These are phyloP conservation scores for Orchesella cincta DNA, from an alignment of 1,140 invertebrate genomes.

Conservation along the genomic window DNA sequence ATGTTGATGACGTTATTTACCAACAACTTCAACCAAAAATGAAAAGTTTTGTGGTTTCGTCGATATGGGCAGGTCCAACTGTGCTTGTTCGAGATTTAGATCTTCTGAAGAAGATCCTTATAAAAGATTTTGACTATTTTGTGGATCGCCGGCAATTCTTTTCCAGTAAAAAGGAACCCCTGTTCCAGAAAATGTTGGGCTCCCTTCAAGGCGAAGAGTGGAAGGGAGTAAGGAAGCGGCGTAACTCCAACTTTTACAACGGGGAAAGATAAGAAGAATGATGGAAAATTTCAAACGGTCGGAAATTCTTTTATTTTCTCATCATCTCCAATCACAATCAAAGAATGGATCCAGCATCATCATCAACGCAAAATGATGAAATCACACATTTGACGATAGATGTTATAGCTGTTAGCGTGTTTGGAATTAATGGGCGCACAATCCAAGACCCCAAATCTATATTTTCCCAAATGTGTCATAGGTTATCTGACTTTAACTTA, in stretches of 20 bases:
- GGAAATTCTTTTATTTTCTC: not conserved
- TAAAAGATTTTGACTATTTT: conserved; percentile 37
- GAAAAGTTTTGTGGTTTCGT: not conserved
- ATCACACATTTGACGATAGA: not conserved
- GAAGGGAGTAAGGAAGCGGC: conserved; percentile 63
- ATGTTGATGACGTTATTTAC: not conserved
- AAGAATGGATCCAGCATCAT: not conserved
- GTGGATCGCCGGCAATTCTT: conserved; percentile 1
- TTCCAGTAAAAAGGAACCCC: not conserved
- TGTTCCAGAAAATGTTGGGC: not conserved
- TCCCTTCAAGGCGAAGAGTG: conserved; percentile 55
- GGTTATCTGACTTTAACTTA: not conserved
- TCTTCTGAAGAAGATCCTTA: conserved; percentile 13
- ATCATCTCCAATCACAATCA: not conserved
- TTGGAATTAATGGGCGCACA: not conserved
- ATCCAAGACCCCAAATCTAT: not conserved
- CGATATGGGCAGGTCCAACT: not conserved
- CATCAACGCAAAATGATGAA: not conserved
- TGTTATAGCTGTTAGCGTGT: not conserved
- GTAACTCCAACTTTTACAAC: conserved; percentile 64
- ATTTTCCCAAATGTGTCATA: not conserved
- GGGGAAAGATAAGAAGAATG: conserved; percentile 48
- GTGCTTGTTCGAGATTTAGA: conserved; percentile 22
- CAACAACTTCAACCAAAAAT: not conserved
- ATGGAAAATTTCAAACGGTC: conserved; percentile 55